These are phyloP conservation scores for Vultur gryphus DNA, from an alignment of 2,797 vertebrate genomes.

Conservation along the genomic window DNA sequence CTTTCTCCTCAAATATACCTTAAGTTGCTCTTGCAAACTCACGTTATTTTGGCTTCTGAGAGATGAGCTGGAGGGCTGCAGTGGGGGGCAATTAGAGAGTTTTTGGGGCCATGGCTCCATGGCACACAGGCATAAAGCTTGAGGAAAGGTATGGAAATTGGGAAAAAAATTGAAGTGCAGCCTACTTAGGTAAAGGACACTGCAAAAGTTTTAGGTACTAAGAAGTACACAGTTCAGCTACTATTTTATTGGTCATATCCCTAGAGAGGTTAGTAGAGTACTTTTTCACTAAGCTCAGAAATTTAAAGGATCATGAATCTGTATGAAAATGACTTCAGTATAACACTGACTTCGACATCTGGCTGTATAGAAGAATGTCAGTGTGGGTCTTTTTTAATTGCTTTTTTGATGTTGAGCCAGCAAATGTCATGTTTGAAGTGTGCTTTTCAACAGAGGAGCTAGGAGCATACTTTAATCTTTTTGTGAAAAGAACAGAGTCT, in stretches of 20 bases:
- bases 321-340: neutral
- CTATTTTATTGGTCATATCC: neutral
- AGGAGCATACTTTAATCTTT: neutral
- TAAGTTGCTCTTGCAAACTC: neutral
- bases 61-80: neutral
- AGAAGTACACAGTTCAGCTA: neutral
- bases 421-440: neutral
- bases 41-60: neutral
- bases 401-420: neutral
- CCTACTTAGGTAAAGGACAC: neutral
- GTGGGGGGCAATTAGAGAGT: accelerated
- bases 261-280: neutral
- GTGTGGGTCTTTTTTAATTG: neutral
- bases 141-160: neutral
- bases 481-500: neutral
- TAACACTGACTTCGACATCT: neutral
- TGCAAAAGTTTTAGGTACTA: neutral
- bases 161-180: neutral
- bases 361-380: neutral
- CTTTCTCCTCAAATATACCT: neutral
- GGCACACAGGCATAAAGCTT: neutral
- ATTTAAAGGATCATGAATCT: neutral
- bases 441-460: neutral
- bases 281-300: neutral
- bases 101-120: neutral